phyloP scores from a whole-genome alignment of 2,113 vertebrate species.

The Scytalopus superciliaris region DNA sequence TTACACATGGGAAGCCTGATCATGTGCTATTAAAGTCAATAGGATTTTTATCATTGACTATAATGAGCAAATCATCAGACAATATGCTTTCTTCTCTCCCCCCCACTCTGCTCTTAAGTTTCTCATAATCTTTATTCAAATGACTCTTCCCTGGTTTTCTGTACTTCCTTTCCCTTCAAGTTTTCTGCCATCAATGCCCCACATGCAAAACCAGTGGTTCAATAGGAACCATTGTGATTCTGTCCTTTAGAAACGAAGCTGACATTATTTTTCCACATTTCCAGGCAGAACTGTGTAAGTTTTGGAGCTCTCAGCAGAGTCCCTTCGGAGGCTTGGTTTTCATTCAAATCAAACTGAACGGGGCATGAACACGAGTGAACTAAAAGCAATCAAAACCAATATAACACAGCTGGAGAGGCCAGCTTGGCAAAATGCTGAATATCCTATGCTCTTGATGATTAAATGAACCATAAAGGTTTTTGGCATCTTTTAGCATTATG shows the following conservation, averaged over 20 bases:
- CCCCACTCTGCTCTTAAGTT: not conserved
- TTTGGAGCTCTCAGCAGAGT: not conserved
- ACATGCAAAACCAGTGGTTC: not conserved
- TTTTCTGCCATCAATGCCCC: not conserved
- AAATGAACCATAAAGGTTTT: slow-evolving; percentile 38
- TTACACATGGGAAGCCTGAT: slow-evolving; percentile 16
- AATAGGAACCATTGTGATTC: not conserved
- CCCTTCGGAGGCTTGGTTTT: slow-evolving; percentile 34
- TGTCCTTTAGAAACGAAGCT: not conserved
- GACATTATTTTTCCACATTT: not conserved
- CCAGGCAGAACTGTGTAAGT: not conserved
- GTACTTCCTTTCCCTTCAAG: not conserved
- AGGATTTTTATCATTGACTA: slow-evolving; percentile 30
- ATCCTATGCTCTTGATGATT: slow-evolving; percentile 10
- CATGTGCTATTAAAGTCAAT: slow-evolving; percentile 7
- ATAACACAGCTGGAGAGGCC: slow-evolving; percentile 46
- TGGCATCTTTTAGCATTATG: not conserved
- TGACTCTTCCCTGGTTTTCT: not conserved
- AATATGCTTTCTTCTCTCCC: not conserved
- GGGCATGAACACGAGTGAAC: slow-evolving; percentile 4
- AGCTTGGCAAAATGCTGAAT: slow-evolving; percentile 29
- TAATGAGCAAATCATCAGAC: slow-evolving; percentile 1
- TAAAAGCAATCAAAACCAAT: slow-evolving; percentile 21
- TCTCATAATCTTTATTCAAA: not conserved
- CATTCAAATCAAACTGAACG: slow-evolving; percentile 18